Conservation (phyloP, 2,888 invertebrate species). For the Eupsilia transversa region DNA sequence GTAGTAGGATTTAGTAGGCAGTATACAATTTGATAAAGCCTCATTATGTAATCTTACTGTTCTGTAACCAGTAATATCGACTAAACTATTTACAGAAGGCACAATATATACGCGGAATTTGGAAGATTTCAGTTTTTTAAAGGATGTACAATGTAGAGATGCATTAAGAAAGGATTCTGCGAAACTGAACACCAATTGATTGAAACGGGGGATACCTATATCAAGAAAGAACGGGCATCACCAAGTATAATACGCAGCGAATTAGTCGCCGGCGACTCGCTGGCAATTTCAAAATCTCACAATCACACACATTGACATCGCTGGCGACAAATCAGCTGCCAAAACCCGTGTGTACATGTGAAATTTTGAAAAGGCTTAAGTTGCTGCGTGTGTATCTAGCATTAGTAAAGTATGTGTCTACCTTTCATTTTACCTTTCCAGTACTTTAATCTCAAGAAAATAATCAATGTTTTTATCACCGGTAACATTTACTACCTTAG, state of each 20-base stretch:
- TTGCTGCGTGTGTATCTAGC: background rate
- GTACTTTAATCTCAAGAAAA: slow-evolving; percentile 4
- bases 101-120: too few relatives aligned
- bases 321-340: background rate
- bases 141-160: too few relatives aligned
- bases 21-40: too few relatives aligned
- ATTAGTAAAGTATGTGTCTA: background rate
- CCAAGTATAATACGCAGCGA: background rate
- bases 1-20: background rate
- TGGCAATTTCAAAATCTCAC: background rate
- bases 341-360: background rate
- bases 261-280: background rate
- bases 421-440: slow-evolving; percentile 10
- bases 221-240: background rate
- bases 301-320: background rate
- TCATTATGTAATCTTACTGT: background rate
- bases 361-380: background rate
- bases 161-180: too few relatives aligned
- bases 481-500: slow-evolving; percentile 5
- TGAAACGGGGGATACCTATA: background rate
- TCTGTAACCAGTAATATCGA: background rate
- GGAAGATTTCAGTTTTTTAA: background rate
- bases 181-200: background rate
- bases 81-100: background rate
- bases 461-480: slow-evolving; percentile 28